Percentiles rank a stretch among this genome's conserved stretches.
phyloP scores from a whole-genome alignment of 35 echinoderm and acorn worm genomes.

The Lytechinus variegatus region DNA sequence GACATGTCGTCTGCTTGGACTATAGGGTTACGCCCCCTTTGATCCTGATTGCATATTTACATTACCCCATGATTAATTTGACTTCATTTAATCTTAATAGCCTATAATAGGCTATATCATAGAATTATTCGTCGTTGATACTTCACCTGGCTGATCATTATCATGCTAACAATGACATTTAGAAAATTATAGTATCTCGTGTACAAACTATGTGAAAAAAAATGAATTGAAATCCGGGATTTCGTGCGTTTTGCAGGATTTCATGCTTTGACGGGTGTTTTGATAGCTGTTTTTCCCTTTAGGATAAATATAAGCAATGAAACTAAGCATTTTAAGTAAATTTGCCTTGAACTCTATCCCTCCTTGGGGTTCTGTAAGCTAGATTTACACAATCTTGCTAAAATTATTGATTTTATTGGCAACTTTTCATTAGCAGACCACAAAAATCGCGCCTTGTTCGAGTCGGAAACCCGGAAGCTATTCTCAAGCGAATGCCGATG shows the following conservation, averaged over 20 bases:
- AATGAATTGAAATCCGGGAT: too few species aligned
- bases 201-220: too few species aligned
- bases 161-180: too few species aligned
- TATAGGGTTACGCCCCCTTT: neutral
- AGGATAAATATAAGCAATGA: neutral
- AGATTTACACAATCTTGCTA: neutral
- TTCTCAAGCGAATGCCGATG: neutral
- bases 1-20: neutral
- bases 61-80: too few species aligned
- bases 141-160: too few species aligned
- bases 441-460: neutral
- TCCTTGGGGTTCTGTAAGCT: neutral
- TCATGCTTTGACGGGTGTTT: neutral
- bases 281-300: neutral
- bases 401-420: neutral
- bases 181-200: too few species aligned
- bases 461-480: conserved; percentile 21
- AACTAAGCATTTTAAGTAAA: neutral
- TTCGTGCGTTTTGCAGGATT: too few species aligned
- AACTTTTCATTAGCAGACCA: neutral
- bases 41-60: neutral
- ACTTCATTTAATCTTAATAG: too few species aligned
- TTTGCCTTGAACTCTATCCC: neutral
- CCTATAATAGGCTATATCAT: too few species aligned
- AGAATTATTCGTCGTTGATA: too few species aligned